Evolutionary conservation across 2,113 vertebrate species (phyloP), one percentile per base, ranked within the genome.

Genomic region (Neomonachus schauinslandi): DNA sequence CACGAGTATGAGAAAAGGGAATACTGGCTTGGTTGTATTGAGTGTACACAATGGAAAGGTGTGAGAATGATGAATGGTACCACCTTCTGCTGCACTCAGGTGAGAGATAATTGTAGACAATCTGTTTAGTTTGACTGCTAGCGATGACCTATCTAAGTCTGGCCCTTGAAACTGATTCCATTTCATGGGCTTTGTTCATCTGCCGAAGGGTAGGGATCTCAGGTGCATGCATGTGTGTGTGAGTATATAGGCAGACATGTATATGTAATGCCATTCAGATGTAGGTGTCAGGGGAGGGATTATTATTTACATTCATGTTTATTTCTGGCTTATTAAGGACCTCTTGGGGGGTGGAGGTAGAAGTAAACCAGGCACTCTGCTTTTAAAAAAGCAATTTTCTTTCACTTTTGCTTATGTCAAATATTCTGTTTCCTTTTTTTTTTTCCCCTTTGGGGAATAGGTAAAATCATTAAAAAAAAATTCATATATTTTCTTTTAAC

Each of bases 401-500:
- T 16, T 87, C 15, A 22, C 2, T 57, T 77, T 80, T 81, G 16
- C 21, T 72, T 81, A 14, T 53, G 26, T 91, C 42, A 82, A 42
- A 79, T 80, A 18, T 96, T 5, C 7, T 67, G 0, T 51, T 83
- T 86, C 39, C 14, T 86, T 94, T 87, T 72, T 59, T 89, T 89
- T 94, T 90, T 86, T 59, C 9, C 57, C 16, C 12, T 55, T 92
- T 84, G 42, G 5, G 76, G 53, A 91, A 5, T 61, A 21, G 76
- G 3, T 55, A 71, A 91, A 97, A 65, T 86, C 39, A 91, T 91
- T 88, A 2, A 24, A 12, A 22, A 59, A 24, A 59, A 92, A 88
- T 59, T 81, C 7, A 39, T 80, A 10, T 49, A 55, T 76, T 92
- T 92, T 94, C 63, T 93, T 96, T 71, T 80, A 89, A 88, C 92